Evolutionary conservation across 1,140 invertebrate species (phyloP), one percentile per base, ranked within the genome.

Genomic region (Chlorops oryzae): DNA sequence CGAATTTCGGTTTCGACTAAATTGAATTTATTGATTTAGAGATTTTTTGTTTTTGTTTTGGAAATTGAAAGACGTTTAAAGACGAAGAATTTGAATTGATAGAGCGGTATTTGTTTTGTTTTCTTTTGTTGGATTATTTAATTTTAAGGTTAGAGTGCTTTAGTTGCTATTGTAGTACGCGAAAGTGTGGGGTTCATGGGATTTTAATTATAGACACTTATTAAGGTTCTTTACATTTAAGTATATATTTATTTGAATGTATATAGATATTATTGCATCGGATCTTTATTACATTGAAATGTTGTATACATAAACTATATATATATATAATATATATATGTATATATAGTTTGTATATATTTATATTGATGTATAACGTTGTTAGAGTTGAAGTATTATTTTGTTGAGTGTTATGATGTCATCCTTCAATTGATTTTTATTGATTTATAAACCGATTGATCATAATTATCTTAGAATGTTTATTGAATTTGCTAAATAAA

Each of bases 261-360:
- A 38, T 47, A 47, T 34, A 37, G 22, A 47, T 22, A 17, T 39
- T 6, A 9, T 39, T 39, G 9, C n/a, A n/a, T n/a, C n/a, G n/a
- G n/a, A n/a, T n/a, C n/a, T n/a, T n/a, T n/a, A n/a, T n/a, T n/a
- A n/a, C n/a, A n/a, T n/a, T n/a, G n/a, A n/a, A n/a, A n/a, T n/a
- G n/a, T n/a, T n/a, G n/a, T n/a, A n/a, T n/a, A n/a, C n/a, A n/a
- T n/a, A n/a, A n/a, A n/a, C 20, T 32, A 5, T 25, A 25, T 45
- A 13, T 24, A 45, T 45, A 27, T 47, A 17, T 13, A 37, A 18
- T 47, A 39, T 44, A 38, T 56, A 32, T 51, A 41, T 52, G 21
- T 47, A 37, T 50, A 37, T 45, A 35, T 44, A 43, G 51, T 56
- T 49, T 59, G 53, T 62, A 40, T 51, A 39, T 51, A 38, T 39